Evolutionary conservation across 2,113 vertebrate genomes (phyloP), one percentile per base, ranked within the genome.

Genomic region (Archocentrus centrarchus): DNA sequence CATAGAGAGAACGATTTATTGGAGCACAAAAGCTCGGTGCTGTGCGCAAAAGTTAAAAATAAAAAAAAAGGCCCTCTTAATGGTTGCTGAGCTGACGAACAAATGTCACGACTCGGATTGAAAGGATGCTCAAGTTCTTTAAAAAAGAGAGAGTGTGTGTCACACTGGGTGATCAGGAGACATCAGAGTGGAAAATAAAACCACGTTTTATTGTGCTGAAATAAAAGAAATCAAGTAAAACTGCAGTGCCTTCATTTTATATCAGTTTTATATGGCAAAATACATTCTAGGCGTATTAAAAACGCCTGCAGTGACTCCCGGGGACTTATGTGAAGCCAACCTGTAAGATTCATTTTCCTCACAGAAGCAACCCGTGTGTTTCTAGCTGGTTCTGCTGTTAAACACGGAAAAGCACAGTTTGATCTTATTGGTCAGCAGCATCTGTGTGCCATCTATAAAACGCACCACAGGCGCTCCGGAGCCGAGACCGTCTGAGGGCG

Each of bases 371-470:
- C 83, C 76, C 11, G 27, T 79, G 80, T 55, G 6, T 39, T 39
- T 81, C 59, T 41, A 15, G 22, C 88, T 59, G 66, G 27, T 81
- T 77, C 59, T 64, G 59, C 79, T 59, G 87, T 50, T 60, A 73
- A n/a, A 64, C 50, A 39, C 68, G 22, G 15, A 68, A 9, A 44
- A 22, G 10, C 81, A 61, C 32, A 57, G 85, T 77, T 83, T 77
- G 83, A 91, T 93, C 91, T 91, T 30, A 94, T 95, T 95, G 94
- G 94, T 89, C 92, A 83, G 91, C 79, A 27, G 77, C 82, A 62
- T 84, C 82, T 75, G 44, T 27, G 85, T 17, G 83, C 60, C 30
- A 83, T 11, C 18, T 91, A 94, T 93, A 95, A 93, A 95, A 44
- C 77, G 59, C 83, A 20, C 30, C 35, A 39, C 85, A 14, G 59